Percentiles rank a stretch among this genome's conserved stretches.
Conservation (phyloP, 2,797 vertebrate genomes). For the Esox lucius region DNA sequence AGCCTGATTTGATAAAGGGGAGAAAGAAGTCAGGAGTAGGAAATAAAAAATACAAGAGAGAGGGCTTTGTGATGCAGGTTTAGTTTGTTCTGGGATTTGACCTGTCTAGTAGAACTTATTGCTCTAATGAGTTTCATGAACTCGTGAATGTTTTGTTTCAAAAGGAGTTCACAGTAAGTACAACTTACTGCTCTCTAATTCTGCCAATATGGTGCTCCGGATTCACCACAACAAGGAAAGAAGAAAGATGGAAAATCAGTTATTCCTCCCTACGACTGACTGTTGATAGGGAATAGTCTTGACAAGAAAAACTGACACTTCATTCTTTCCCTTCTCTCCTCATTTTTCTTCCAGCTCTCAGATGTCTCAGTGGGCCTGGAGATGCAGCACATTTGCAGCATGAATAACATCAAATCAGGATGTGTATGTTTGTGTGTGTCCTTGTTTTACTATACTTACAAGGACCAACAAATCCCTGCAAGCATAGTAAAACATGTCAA, state of each 20-base stretch:
- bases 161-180: background rate
- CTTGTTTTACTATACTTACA: background rate
- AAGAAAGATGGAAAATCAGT: background rate
- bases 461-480: no score
- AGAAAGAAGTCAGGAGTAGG: background rate
- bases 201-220: background rate
- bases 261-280: background rate
- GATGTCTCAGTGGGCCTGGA: conserved; percentile 13
- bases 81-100: background rate
- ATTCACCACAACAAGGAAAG: background rate
- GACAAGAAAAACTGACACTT: conserved; percentile 8
- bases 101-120: background rate
- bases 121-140: background rate
- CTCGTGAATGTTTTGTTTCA: background rate
- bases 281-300: conserved; percentile 4
- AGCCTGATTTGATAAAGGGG: no score
- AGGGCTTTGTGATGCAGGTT: background rate
- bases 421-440: background rate
- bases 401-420: conserved; percentile 9
- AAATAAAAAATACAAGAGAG: background rate
- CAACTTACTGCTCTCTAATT: background rate
- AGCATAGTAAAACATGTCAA: no score
- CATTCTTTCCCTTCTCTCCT: background rate
- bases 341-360: conserved; percentile 13
- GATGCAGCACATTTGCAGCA: conserved; percentile 10